Evolutionary conservation across 2,797 vertebrate genomes (phyloP), one percentile per base, ranked within the genome.

Genomic region (Anniella stebbinsi): DNA sequence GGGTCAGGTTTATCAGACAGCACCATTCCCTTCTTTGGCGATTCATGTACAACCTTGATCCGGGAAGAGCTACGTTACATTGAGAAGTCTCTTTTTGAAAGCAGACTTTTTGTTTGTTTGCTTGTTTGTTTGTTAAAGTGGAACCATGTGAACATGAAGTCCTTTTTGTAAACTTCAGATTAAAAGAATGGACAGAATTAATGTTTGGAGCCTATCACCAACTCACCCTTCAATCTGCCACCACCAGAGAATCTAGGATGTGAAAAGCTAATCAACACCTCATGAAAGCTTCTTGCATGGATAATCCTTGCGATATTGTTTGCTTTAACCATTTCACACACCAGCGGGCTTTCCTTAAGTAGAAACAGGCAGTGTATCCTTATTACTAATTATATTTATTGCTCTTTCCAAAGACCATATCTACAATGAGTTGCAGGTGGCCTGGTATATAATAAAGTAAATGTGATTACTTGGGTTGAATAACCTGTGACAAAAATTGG

Each of bases 301-400:
- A 88, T 21, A 18, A 77, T 54, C 82, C 93, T 92, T 38, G 67
- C 90, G 94, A 91, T 93, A 93, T 96, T 84, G 92, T 95, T 90
- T 84, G 86, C 33, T 92, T 90, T 92, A 0, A 10, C 78, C 88
- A 94, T 92, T 78, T 87, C 60, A 94, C 83, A 91, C 11, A 0
- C 89, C 11, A 30, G 87, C 84, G 63, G 92, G 89, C 91, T 93
- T 93, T 94, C 93, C 87, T 87, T 92, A 93, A 91, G 88, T 90
- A 89, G 78, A 94, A 94, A 82, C 2, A 87, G 80, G 86, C 88
- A 93, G 90, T 84, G 86, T 84, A 54, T 83, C 6, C 38, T 87
- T 86, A 33, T 4, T 48, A 2, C 1, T 87, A 88, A 78, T 82
- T 87, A 70, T 72, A 82, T 69, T 93, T 84, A 86, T 2, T 72